Evolutionary conservation across 2,888 invertebrate genomes (phyloP), one percentile per base, ranked within the genome.

Genomic region (Sylvicola cinctus): DNA sequence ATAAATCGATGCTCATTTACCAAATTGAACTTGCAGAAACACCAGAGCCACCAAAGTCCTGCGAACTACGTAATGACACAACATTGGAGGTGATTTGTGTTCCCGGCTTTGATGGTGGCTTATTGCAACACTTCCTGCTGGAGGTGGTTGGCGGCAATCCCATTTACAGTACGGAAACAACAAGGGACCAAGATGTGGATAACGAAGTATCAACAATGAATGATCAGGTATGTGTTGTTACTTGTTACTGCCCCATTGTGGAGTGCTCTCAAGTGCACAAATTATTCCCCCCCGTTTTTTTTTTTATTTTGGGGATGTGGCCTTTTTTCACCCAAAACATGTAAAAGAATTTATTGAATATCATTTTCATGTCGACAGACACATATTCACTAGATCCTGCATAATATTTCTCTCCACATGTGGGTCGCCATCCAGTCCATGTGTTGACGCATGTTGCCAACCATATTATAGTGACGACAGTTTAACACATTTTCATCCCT

Each of bases 41-140:
- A 26, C 84, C 84, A 2, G 76, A 81, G 49, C 65, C 78, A 7
- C 84, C 83, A 6, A 65, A 61, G 47, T 72, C 74, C 51, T 84
- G 84, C 54, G 66, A 70, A 42, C 58, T 83, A 43, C 63, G 66
- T 40, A 76, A 77, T 52, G 70, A 75, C 47, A 73, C 68, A 36
- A 45, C 54, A 16, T 53, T 81, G 32, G 70, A 73, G 50, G 70
- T 77, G 41, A 70, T 68, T 42, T 84, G 84, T 55, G 63, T 70
- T 41, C 74, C 83, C 0, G 81, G 84, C 30, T 70, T 71, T 49
- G 81, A 81, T 49, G 84, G 84, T 4, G 84, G 84, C 11, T 63
- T 81, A 31, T 69, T 75, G 17, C 84, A 85, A 54, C 73, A 75
- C 58, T 85, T 84, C 56, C 64, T 83, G 36, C 62, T 84, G 42